Evolutionary conservation across 2,888 invertebrate genomes (phyloP), one percentile per base, ranked within the genome.

Genomic region (Pogonocherus hispidulus): DNA sequence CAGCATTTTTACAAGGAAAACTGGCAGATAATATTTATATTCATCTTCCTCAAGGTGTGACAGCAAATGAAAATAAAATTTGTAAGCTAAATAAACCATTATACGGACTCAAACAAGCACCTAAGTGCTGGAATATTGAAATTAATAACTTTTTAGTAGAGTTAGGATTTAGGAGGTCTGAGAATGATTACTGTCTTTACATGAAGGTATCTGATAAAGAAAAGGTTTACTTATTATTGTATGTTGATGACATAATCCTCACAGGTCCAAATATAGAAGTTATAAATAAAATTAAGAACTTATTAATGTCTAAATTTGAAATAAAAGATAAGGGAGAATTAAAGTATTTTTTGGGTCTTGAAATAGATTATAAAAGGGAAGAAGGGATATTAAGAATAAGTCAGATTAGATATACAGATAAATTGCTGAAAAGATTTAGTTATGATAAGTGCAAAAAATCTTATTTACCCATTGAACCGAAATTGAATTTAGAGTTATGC

Each of bases 331-430:
- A 71, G 54, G 69, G 66, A 6, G 8, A 14, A 8, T 11, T 71
- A 16, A 63, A 63, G 23, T 37, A 69, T 72, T 73, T 71, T 59
- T 44, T 67, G 27, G 71, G 66, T 16, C 35, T 70, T 23, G 63
- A 70, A 63, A 72, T 70, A 19, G 11, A 23, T 16, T 65, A 67
- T 62, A 37, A 65, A 18, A 69, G 66, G 62, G 65, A 56, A 44
- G 65, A 71, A 56, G 69, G 66, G 1, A 8, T 18, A 6, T 11
- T 71, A 14, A 66, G 55, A 23, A 32, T 70, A 23, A 37, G 37
- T 57, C 41, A 68, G 27, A 20, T 54, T 23, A 64, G 16, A 32
- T 70, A 69, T 65, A 35, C 51, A n/a, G 9, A 55, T 62, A 52
- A 35, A 3, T 11, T 70, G 8, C 65, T 70, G 8, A 69, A 41